A percentile compares a stretch with the other conserved stretches of the same genome.
phyloP scores from a whole-genome alignment of 1,140 invertebrate genomes.

The Hyles euphorbiae region DNA sequence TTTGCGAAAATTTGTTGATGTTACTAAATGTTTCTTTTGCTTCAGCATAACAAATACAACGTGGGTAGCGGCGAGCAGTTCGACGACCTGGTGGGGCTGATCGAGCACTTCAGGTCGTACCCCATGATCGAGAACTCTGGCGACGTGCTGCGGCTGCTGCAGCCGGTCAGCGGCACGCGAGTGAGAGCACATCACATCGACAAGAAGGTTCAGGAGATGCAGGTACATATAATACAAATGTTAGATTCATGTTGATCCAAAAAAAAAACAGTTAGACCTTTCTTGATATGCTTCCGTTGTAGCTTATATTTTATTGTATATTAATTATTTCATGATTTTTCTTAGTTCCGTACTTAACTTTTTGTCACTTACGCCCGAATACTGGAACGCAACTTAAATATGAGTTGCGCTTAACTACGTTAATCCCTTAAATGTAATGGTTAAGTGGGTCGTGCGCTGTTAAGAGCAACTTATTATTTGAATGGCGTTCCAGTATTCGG shows the following conservation, averaged over 20 bases:
- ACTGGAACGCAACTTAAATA: too few species aligned
- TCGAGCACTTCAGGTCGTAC: slow-evolving; percentile 97
- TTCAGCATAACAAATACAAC: slow-evolving; percentile 94
- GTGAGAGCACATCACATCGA: slow-evolving; percentile 95
- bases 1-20: too few species aligned
- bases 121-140: slow-evolving; percentile 98
- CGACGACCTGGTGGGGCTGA: slow-evolving; percentile 92
- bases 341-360: neutral
- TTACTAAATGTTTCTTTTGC: slow-evolving; percentile 23
- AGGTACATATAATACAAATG: slow-evolving; percentile 25
- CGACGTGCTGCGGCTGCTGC: slow-evolving; percentile 95
- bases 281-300: neutral
- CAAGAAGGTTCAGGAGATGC: slow-evolving; percentile 85
- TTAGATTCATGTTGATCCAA: too few species aligned
- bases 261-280: neutral
- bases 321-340: neutral
- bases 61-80: slow-evolving; percentile 98
- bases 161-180: slow-evolving; percentile 97
- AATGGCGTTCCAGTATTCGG: too few species aligned
- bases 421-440: too few species aligned
- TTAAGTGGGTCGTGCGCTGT: too few species aligned
- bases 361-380: too few species aligned
- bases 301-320: neutral
- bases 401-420: too few species aligned
- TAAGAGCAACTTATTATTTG: too few species aligned